These are phyloP conservation scores for Agraylea sexmaculata DNA, from an alignment of 1,140 invertebrate genomes.

Conservation along the genomic window DNA sequence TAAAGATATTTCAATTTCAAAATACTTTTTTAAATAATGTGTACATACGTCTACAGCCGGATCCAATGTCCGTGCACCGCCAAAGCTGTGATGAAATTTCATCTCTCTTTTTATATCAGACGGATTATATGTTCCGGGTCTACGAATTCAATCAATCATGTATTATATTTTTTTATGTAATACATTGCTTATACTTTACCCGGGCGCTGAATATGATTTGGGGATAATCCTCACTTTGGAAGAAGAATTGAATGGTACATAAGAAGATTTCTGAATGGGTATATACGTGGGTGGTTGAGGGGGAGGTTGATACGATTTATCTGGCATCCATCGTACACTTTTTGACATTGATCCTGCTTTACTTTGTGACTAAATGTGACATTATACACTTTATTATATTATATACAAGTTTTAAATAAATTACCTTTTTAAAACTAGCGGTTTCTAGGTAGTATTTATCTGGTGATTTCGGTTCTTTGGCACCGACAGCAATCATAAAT, in stretches of 20 bases:
- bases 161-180: conserved; percentile 1
- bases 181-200: conserved; percentile 7
- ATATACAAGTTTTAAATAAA: not conserved
- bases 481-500: conserved; percentile 30
- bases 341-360: conserved; percentile 24
- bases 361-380: conserved; percentile 28
- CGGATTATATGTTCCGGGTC: conserved; percentile 17
- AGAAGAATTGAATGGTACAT: conserved; percentile 33
- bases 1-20: conserved; percentile 9
- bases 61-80: conserved; percentile 11
- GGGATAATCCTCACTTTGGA: conserved; percentile 27
- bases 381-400: conserved; percentile 2
- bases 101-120: conserved; percentile 13
- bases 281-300: conserved; percentile 20
- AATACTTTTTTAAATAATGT: conserved; percentile 8
- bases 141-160: not conserved
- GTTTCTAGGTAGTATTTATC: conserved; percentile 30
- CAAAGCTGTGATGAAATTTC: conserved; percentile 20
- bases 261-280: conserved; percentile 23
- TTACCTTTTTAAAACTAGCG: conserved; percentile 20
- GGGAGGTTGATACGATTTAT: conserved; percentile 34
- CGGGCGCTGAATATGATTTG: conserved; percentile 27
- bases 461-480: conserved; percentile 25
- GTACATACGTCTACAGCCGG: conserved; percentile 18
- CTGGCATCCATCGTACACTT: conserved; percentile 25